Percentiles rank a stretch among this genome's conserved stretches.
Evolutionary conservation across 2,888 invertebrate species (phyloP).

Genomic region (Nyleta sp.): DNA sequence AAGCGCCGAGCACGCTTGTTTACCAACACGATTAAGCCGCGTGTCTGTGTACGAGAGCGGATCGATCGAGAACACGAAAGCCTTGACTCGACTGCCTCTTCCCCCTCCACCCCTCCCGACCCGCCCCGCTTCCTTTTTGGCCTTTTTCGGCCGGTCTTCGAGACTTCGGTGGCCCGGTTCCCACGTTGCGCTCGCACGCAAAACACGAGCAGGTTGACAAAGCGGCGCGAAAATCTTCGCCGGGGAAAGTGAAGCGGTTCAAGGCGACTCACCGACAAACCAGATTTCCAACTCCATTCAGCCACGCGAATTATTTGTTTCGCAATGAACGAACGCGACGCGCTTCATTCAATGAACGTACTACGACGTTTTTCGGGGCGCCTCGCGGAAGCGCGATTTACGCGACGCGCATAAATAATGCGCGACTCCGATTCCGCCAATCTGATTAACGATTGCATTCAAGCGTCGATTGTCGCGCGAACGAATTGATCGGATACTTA

Average conservation of each 20-base stretch:
- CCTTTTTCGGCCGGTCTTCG: conserved; percentile 11
- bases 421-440: too few relatives aligned
- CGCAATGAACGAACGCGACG: too few relatives aligned
- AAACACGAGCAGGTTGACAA: conserved; percentile 8
- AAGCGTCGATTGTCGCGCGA: conserved; percentile 21
- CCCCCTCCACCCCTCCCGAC: too few relatives aligned
- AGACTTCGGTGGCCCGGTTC: conserved; percentile 39
- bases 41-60: background rate
- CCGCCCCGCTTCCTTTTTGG: too few relatives aligned
- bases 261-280: conserved; percentile 34
- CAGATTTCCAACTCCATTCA: conserved; percentile 52
- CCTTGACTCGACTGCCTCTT: conserved; percentile 36
- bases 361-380: too few relatives aligned
- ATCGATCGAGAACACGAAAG: conserved; percentile 35
- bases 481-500: conserved; percentile 28
- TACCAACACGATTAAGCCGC: conserved; percentile 8
- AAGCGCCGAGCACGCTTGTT: background rate
- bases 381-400: too few relatives aligned
- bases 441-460: conserved; percentile 31
- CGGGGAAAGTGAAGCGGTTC: conserved; percentile 18
- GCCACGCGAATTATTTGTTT: too few relatives aligned
- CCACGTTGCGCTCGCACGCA: conserved; percentile 35
- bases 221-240: background rate
- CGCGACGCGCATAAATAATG: conserved; percentile 31
- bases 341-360: too few relatives aligned